Evolutionary conservation across 2,888 invertebrate genomes (phyloP).

Genomic region (Mythimna ferrago): DNA sequence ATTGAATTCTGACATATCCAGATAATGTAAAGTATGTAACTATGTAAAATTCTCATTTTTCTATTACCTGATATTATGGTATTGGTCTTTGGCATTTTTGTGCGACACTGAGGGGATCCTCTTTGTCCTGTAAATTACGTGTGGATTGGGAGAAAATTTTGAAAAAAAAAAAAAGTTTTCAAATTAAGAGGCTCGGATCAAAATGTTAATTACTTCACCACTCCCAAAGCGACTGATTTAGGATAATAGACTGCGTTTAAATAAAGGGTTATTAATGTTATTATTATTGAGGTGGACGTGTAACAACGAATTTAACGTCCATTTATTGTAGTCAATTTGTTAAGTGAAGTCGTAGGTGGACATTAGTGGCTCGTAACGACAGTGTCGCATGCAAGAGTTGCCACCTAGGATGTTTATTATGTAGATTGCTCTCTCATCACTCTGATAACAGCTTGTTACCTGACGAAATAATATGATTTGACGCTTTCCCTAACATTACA

Average conservation of each 20-base stretch:
- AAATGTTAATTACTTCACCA: slow-evolving; percentile 18
- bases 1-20: slow-evolving; percentile 40
- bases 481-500: slow-evolving; percentile 4
- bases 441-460: slow-evolving; percentile 35
- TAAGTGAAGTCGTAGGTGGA: slow-evolving; percentile 82
- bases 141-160: not conserved
- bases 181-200: not conserved
- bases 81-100: not conserved
- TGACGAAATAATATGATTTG: slow-evolving; percentile 16
- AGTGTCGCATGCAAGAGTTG: slow-evolving; percentile 78
- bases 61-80: not conserved
- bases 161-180: not conserved
- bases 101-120: not conserved
- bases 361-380: slow-evolving; percentile 83
- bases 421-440: slow-evolving; percentile 67
- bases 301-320: slow-evolving; percentile 53
- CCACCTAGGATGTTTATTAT: slow-evolving; percentile 75
- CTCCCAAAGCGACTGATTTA: slow-evolving; percentile 17
- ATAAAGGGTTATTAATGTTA: slow-evolving; percentile 50
- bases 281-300: slow-evolving; percentile 47
- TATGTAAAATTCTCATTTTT: not conserved
- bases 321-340: slow-evolving; percentile 83
- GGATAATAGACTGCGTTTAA: slow-evolving; percentile 27
- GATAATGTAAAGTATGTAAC: slow-evolving; percentile 14
- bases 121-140: not conserved